Evolutionary conservation across 2,888 invertebrate species (phyloP).

Genomic region (Cyclophora punctaria): DNA sequence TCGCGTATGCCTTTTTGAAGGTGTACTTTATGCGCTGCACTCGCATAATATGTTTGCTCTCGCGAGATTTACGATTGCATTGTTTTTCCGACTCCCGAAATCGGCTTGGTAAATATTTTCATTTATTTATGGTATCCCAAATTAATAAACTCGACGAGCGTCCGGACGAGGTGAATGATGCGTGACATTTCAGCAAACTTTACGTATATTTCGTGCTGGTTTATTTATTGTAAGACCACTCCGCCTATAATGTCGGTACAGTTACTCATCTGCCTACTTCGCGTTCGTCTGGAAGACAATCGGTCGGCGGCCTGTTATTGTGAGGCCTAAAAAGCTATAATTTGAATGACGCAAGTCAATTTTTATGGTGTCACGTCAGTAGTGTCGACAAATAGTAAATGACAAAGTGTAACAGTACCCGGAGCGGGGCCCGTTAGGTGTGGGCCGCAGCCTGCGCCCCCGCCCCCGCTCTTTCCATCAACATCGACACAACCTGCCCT

Average conservation of each 20-base stretch:
- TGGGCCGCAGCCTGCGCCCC: neutral
- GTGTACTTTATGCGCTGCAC: slow-evolving; percentile 31
- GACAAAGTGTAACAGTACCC: slow-evolving; percentile 15
- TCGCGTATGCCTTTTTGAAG: slow-evolving; percentile 23
- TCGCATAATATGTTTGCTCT: slow-evolving; percentile 29
- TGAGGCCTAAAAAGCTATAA: too few relatives aligned
- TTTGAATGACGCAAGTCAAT: too few relatives aligned
- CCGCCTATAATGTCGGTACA: too few relatives aligned
- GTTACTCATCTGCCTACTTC: too few relatives aligned
- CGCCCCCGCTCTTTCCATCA: slow-evolving; percentile 12
- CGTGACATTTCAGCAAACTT: neutral
- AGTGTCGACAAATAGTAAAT: slow-evolving; percentile 11
- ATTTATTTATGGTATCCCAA: slow-evolving; percentile 7
- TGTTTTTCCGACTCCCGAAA: slow-evolving; percentile 13
- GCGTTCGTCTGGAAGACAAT: neutral
- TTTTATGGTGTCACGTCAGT: slow-evolving; percentile 3
- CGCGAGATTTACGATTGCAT: slow-evolving; percentile 30
- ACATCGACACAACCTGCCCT: too few relatives aligned
- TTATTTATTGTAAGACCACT: too few relatives aligned
- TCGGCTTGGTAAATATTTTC: slow-evolving; percentile 4
- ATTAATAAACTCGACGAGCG: too few relatives aligned
- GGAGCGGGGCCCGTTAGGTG: slow-evolving; percentile 13
- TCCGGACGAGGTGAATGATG: neutral
- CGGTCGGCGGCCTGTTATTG: neutral
- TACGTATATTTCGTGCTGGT: too few relatives aligned